Conservation (phyloP, 30 jellyfish, hydroid and myxozoan species). For the Morbakka virulenta region DNA sequence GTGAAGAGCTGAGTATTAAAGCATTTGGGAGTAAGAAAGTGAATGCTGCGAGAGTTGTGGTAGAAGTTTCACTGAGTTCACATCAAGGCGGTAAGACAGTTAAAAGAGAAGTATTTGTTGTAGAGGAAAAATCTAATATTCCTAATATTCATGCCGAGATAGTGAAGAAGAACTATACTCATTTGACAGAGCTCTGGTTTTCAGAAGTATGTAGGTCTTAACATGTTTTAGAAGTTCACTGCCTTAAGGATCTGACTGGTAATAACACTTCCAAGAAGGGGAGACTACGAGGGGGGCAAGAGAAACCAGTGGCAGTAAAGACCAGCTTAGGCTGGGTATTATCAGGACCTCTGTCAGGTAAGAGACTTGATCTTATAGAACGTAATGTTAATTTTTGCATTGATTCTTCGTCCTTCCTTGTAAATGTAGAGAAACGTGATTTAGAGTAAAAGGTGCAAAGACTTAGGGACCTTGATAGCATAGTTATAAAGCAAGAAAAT, state of each 20-base stretch:
- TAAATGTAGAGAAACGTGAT: neutral
- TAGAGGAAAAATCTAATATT: constrained; percentile 7
- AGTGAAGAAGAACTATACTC: constrained; percentile 6
- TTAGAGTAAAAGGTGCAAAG: constrained; percentile 5
- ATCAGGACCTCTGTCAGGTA: constrained; percentile 34
- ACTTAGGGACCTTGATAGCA: constrained; percentile 45
- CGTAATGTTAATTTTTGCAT: neutral
- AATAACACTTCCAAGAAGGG: constrained; percentile 9
- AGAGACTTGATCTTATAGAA: neutral
- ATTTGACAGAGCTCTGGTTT: constrained; percentile 8
- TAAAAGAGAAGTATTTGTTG: constrained; percentile 17
- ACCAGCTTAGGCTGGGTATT: constrained; percentile 39
- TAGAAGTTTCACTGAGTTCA: constrained; percentile 20
- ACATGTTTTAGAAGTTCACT: constrained; percentile 19
- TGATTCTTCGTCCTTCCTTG: neutral
- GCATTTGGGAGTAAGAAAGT: constrained; percentile 50
- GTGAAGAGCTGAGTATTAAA: constrained; percentile 12
- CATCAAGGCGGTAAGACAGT: neutral
- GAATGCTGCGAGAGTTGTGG: constrained; percentile 41
- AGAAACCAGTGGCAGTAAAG: constrained; percentile 34
- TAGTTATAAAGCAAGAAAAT: constrained; percentile 24
- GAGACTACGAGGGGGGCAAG: constrained; percentile 34
- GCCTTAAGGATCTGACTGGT: constrained; percentile 29
- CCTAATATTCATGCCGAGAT: neutral
- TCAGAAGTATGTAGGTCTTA: constrained; percentile 20